phyloP scores from a whole-genome alignment of 2,888 invertebrate species.

The Drosophila subsilvestris region DNA sequence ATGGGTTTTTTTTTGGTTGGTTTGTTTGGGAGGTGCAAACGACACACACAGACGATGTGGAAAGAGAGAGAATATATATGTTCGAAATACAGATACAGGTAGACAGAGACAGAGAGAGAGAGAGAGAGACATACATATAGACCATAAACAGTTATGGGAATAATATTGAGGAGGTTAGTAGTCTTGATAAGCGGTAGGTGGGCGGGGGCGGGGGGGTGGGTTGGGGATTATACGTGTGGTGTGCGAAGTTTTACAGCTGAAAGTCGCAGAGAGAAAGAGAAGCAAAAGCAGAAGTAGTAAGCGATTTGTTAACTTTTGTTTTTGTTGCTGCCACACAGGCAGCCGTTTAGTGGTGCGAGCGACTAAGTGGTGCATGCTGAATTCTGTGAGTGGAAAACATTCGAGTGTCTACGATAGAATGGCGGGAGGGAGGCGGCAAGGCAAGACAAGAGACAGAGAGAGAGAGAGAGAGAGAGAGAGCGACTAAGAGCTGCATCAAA shows the following conservation, averaged over 20 bases:
- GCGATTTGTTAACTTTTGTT: conserved; percentile 20
- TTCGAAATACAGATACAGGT: conserved; percentile 46
- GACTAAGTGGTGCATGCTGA: conserved; percentile 8
- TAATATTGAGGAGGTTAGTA: conserved; percentile 20
- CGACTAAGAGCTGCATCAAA: too few species aligned
- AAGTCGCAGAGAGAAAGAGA: conserved; percentile 61
- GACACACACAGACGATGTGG: conserved; percentile 31
- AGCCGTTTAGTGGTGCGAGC: conserved; percentile 18
- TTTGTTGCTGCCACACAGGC: conserved; percentile 1
- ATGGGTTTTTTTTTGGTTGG: conserved; percentile 29
- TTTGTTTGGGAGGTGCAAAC: conserved; percentile 44
- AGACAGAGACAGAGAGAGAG: too few species aligned
- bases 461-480: conserved; percentile 54
- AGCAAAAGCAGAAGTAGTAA: conserved; percentile 31
- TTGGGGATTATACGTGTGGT: conserved; percentile 10
- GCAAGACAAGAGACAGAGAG: conserved; percentile 56
- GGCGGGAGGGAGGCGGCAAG: conserved; percentile 32
- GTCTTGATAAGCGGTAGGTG: conserved; percentile 5
- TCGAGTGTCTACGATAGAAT: neutral
- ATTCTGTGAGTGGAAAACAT: neutral
- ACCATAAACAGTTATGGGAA: conserved; percentile 48
- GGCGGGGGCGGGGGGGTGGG: neutral
- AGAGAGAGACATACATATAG: too few species aligned
- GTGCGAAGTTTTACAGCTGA: conserved; percentile 73
- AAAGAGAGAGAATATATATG: conserved; percentile 29